These are phyloP conservation scores for Holothuria glaberrima DNA, from an alignment of 35 echinoderm and acorn worm species.

Conservation along the genomic window DNA sequence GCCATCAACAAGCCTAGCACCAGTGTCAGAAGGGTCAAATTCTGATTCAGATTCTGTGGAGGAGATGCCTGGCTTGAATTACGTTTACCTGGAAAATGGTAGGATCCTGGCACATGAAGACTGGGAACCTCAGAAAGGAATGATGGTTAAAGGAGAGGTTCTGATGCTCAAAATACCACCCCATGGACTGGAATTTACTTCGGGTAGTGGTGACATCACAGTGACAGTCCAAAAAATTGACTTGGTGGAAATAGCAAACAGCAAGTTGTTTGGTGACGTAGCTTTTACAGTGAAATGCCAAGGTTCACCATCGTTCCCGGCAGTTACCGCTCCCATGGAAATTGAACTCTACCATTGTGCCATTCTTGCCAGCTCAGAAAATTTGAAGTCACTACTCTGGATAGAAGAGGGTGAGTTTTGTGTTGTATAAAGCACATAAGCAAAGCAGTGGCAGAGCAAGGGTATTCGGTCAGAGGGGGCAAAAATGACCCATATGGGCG, in stretches of 20 bases:
- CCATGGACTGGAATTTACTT: background rate
- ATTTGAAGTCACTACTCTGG: slow-evolving; percentile 1
- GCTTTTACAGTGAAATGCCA: background rate
- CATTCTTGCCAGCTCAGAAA: slow-evolving; percentile 8
- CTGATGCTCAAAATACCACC: background rate
- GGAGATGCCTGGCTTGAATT: slow-evolving; percentile 7
- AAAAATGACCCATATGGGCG: too few relatives aligned
- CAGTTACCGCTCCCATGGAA: background rate
- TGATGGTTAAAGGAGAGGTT: slow-evolving; percentile 29
- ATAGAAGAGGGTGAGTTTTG: background rate
- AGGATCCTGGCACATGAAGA: slow-evolving; percentile 25
- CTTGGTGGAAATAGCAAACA: slow-evolving; percentile 6
- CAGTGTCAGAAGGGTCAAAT: background rate
- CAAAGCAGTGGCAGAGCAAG: too few relatives aligned
- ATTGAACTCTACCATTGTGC: slow-evolving; percentile 34
- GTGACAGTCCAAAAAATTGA: slow-evolving; percentile 29
- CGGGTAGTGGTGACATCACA: background rate
- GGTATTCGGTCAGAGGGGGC: too few relatives aligned
- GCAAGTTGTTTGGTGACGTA: slow-evolving; percentile 20
- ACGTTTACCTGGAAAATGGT: slow-evolving; percentile 38
- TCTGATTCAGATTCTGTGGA: slow-evolving; percentile 32
- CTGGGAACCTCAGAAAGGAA: slow-evolving; percentile 27
- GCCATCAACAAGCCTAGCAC: background rate
- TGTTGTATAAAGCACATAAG: too few relatives aligned
- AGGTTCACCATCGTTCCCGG: background rate